Percentiles rank a stretch among this genome's conserved stretches.
Conservation (phyloP, 2,113 vertebrate species). For the Synodontis membranacea region DNA sequence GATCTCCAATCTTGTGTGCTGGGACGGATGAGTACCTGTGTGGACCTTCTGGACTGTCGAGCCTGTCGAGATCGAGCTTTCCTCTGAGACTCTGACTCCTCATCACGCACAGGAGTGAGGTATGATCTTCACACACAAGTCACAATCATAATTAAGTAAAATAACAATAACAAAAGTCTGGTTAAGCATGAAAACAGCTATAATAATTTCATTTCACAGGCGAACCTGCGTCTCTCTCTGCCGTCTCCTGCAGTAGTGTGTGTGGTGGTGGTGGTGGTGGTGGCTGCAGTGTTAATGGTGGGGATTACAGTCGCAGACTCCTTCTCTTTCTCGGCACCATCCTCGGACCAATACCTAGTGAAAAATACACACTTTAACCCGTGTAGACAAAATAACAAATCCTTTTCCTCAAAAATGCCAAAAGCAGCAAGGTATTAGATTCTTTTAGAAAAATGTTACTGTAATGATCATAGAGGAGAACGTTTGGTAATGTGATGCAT, state of each 20-base stretch:
- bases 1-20: too few relatives aligned
- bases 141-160: neutral
- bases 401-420: neutral
- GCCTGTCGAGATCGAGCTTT: constrained; percentile 98
- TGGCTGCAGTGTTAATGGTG: constrained; percentile 90
- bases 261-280: constrained; percentile 81
- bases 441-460: neutral
- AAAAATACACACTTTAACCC: neutral
- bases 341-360: constrained; percentile 95
- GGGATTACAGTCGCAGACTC: constrained; percentile 92
- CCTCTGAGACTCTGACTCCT: constrained; percentile 98
- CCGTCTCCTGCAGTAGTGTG: constrained; percentile 84
- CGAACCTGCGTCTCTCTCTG: constrained; percentile 93
- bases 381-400: too few relatives aligned
- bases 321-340: constrained; percentile 86
- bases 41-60: constrained; percentile 96
- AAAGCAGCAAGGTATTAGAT: neutral
- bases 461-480: neutral
- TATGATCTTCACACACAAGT: constrained; percentile 80
- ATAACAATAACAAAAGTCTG: neutral
- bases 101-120: constrained; percentile 97
- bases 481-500: neutral
- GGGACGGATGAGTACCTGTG: constrained; percentile 76
- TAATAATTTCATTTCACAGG: neutral
- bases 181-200: neutral